Base-by-base conservation (phyloP, 2,888 invertebrate genomes). In the Galerucella pusilla region DNA sequence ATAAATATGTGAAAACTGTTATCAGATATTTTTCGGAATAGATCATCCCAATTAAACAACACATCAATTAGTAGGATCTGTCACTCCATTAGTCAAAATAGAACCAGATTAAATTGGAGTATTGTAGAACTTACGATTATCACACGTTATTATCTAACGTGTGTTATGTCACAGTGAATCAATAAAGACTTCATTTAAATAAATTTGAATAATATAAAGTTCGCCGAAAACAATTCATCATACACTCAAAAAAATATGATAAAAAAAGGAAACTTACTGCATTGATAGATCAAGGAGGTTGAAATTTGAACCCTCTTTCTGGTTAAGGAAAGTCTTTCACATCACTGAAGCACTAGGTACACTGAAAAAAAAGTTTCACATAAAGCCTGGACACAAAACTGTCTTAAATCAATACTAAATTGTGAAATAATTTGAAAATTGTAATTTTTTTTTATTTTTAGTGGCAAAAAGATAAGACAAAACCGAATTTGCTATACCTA, bases 401-500 rank as follows among this genome's bases (percentile, higher is more conserved):
- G 28, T 35, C 35, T 42, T 42, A 42, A 42, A 42, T 42, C 7
- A 42, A 42, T 42, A 9, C 35, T 42, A 7, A 42, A 42, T 7
- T 0, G 35, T 7, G 35, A 42, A 42, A 42, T 42, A 42, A 42
- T 42, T 14, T 25, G 49, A 46, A 20, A 46, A 66, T 20, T 20
- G 16, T 65, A 64, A 16, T 65, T 70, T 63, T 74, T 61, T 64
- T 78, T 75, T 52, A 7, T 57, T 89, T 90, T 80, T 89, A 92
- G 88, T 92, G 92, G 92, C 92, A 92, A 85, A 83, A 84, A n/a
- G 87, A 87, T 60, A 85, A 86, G 64, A 86, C 86, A 46, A 78
- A 76, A 68, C 90, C 91, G 1, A 88, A 88, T 71, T 84, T 88
- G 28, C 81, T 84, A 28, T 91, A 91, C 83, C 85, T 86, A 45